Base-by-base conservation (phyloP, 2,113 vertebrate genomes). In the Pristiophorus japonicus region DNA sequence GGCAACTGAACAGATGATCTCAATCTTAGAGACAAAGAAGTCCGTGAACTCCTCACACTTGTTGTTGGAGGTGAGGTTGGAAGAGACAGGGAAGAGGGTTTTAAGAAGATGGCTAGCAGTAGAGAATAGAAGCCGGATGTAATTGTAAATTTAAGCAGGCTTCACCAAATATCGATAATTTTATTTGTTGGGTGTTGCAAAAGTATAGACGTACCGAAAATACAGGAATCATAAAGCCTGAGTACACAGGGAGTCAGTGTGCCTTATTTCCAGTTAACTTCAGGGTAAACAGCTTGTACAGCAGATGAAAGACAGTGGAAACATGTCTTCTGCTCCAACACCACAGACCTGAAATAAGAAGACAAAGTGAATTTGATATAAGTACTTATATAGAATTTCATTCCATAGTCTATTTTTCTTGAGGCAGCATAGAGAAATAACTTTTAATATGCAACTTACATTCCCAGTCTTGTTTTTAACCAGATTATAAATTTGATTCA, bases 191-290 rank as follows among this genome's bases (percentile, higher is more conserved):
- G 22, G 11, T 34, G 93, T 96, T 5, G 24, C 62, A 30, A 95
- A 70, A 96, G 14, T 45, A 90, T 94, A 96, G 3, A 62, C 97
- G 96, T 97, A 99, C 99, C 99, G 98, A 98, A 99, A 99, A 97
- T 99, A 99, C 99, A 99, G 99, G 98, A 99, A 99, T 97, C 99
- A 99, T 96, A 99, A 99, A 91, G 99, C 99, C 97, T 99, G 98
- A 97, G 99, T 99, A 97, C 99, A 99, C 6, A 99, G 98, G 95
- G 99, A 99, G 96, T 99, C 99, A 96, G 98, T 98, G 96, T 99
- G 99, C 95, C 99, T 99, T 97, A 99, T 99, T 99, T 95, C 99
- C 98, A 75, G 99, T 99, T 97, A 99, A 97, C 97, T 99, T 99
- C 96, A 99, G 97, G 2, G 99, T 99, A 97, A 99, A 99, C 96